Evolutionary conservation across 2,888 invertebrate species (phyloP).

Genomic region (Cylloceria caligata): DNA sequence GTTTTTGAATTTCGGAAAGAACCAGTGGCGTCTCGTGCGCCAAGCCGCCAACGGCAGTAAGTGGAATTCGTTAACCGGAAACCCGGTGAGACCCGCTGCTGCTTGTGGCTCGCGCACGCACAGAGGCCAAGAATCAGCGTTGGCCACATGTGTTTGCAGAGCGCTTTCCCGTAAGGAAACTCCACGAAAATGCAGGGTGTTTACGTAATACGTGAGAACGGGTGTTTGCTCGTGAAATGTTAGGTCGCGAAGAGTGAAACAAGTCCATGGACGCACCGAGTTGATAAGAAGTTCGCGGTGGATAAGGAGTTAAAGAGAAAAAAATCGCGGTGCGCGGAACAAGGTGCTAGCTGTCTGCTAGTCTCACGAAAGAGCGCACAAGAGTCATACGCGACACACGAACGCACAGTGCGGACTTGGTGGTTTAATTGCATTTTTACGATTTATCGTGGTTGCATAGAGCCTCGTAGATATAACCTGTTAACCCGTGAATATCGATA

Average conservation of each 20-base stretch:
- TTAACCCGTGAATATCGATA: slow-evolving; percentile 24
- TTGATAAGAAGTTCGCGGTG: slow-evolving; percentile 48
- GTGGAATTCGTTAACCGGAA: slow-evolving; percentile 76
- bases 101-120: slow-evolving; percentile 47
- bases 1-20: slow-evolving; percentile 45
- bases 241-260: slow-evolving; percentile 50
- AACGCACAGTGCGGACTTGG: slow-evolving; percentile 36
- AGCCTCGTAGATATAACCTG: background rate
- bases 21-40: slow-evolving; percentile 43
- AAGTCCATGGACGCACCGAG: slow-evolving; percentile 55
- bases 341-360: slow-evolving; percentile 67
- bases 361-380: slow-evolving; percentile 34
- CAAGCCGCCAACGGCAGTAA: slow-evolving; percentile 1
- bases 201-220: slow-evolving; percentile 80
- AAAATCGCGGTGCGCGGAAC: slow-evolving; percentile 54
- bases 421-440: background rate
- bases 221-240: slow-evolving; percentile 67
- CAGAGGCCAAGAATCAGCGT: slow-evolving; percentile 77
- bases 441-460: background rate
- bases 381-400: slow-evolving; percentile 38
- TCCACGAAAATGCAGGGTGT: slow-evolving; percentile 78
- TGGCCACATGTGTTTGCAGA: slow-evolving; percentile 79
- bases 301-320: background rate
- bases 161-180: slow-evolving; percentile 71
- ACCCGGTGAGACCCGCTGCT: slow-evolving; percentile 67